phyloP scores from a whole-genome alignment of 2,888 invertebrate genomes.

The Dromius quadrimaculatus region DNA sequence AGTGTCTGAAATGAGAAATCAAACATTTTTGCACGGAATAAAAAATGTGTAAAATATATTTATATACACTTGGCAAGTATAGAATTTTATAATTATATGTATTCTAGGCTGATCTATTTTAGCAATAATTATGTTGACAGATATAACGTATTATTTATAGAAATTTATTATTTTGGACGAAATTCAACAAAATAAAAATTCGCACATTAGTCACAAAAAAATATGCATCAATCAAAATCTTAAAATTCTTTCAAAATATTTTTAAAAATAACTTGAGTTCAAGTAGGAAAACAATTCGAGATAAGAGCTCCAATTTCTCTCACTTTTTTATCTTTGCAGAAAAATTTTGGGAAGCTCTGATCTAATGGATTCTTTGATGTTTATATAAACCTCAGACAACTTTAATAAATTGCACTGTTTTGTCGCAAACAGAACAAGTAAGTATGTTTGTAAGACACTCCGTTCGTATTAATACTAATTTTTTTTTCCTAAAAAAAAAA shows the following conservation, averaged over 20 bases:
- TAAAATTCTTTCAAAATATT: too few relatives aligned
- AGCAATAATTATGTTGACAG: conserved; percentile 40
- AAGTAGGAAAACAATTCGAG: too few relatives aligned
- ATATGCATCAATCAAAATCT: too few relatives aligned
- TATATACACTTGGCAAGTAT: conserved; percentile 7
- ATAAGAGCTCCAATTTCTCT: too few relatives aligned
- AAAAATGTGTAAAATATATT: conserved; percentile 5
- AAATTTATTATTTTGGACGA: conserved; percentile 26
- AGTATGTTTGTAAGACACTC: not conserved
- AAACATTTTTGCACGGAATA: not conserved
- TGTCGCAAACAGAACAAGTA: conserved; percentile 10
- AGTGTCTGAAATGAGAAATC: too few relatives aligned
- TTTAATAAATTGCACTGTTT: conserved; percentile 27
- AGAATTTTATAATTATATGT: conserved; percentile 20
- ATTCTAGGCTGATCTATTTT: conserved; percentile 21
- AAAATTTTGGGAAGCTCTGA: conserved; percentile 4
- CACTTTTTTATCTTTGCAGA: not conserved
- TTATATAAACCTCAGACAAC: conserved; percentile 12
- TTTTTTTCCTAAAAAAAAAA: conserved; percentile 9
- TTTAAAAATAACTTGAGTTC: too few relatives aligned
- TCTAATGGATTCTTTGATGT: conserved; percentile 4
- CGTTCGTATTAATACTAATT: conserved; percentile 7
- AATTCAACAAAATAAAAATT: conserved; percentile 38
- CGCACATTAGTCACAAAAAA: not conserved
- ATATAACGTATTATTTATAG: conserved; percentile 38